Percentiles rank a stretch among this genome's conserved stretches.
These are phyloP conservation scores for Parauchenoglanis ngamensis DNA, from an alignment of 2,797 vertebrate genomes.

Conservation along the genomic window DNA sequence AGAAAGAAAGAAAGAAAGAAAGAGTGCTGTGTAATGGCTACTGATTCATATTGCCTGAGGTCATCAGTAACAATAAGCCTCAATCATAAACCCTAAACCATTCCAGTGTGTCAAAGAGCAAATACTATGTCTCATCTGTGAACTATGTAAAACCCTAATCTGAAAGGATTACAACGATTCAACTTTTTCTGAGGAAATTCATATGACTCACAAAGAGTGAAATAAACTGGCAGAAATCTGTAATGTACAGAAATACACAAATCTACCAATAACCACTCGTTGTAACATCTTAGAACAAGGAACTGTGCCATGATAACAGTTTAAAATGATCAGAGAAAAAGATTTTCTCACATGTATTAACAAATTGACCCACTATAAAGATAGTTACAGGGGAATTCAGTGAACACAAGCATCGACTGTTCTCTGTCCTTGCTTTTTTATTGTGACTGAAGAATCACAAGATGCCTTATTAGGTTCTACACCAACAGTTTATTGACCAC, in stretches of 20 bases:
- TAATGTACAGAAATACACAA: background rate
- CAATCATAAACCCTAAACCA: background rate
- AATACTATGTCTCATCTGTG: background rate
- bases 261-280: background rate
- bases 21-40: background rate
- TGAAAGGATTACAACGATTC: background rate
- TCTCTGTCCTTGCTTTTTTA: background rate
- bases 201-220: constrained; percentile 1
- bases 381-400: constrained; percentile 10
- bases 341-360: background rate
- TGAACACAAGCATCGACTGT: constrained; percentile 28
- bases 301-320: background rate
- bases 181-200: background rate
- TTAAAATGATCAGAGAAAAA: too few relatives aligned
- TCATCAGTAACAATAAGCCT: background rate
- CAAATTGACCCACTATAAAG: background rate
- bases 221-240: background rate
- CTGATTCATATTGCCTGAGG: background rate
- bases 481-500: background rate
- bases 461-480: background rate
- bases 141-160: background rate
- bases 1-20: background rate
- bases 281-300: background rate
- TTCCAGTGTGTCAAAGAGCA: background rate
- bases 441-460: constrained; percentile 26